Evolutionary conservation across 2,888 invertebrate species (phyloP).

Genomic region (Epinotia demarniana): DNA sequence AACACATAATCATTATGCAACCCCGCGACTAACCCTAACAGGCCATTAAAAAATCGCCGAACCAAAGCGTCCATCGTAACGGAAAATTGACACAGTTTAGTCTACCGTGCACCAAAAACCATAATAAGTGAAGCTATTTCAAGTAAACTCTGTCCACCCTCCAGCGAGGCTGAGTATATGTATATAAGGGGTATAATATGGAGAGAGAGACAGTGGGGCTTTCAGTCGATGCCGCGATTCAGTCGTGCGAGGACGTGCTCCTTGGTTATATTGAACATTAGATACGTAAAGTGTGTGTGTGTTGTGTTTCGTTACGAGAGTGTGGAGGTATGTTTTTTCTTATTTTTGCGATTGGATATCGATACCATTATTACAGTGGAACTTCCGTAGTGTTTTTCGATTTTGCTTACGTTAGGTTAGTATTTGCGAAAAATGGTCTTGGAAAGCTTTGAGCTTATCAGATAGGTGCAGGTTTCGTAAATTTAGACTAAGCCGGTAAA

Average conservation of each 20-base stretch:
- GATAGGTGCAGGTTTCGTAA: neutral
- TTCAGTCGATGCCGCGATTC: constrained; percentile 5
- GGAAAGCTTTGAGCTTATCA: neutral
- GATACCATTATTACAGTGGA: neutral
- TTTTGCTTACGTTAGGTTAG: neutral
- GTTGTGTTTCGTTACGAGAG: constrained; percentile 6
- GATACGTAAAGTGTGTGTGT: constrained; percentile 4
- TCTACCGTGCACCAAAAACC: neutral
- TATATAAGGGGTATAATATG: constrained; percentile 11
- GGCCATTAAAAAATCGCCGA: neutral
- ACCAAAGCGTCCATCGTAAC: neutral
- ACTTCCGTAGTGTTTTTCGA: neutral
- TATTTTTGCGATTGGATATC: neutral
- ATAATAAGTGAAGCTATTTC: constrained; percentile 21
- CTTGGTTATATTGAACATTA: neutral
- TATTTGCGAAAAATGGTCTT: neutral
- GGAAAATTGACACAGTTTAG: constrained; percentile 26
- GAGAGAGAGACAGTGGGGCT: neutral
- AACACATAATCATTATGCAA: neutral
- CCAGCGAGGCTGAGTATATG: neutral
- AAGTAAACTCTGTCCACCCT: neutral
- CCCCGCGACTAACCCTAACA: neutral
- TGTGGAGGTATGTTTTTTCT: neutral
- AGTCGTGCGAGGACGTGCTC: neutral
- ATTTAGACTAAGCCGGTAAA: neutral